Evolutionary conservation across 2,888 invertebrate species (phyloP).

Genomic region (Ectobius pallidus): DNA sequence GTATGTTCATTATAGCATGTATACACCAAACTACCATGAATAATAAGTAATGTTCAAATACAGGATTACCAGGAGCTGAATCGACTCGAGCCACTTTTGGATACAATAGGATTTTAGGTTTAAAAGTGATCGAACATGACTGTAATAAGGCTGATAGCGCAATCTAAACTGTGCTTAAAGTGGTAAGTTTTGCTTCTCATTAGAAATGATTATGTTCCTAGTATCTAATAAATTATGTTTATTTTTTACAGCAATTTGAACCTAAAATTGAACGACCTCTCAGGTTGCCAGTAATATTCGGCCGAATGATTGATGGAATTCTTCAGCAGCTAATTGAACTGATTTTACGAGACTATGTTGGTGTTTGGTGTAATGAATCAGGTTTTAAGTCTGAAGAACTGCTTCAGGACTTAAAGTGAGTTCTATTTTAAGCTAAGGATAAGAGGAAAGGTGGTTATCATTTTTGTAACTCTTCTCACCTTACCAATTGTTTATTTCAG

Average conservation of each 20-base stretch:
- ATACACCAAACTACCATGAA: too few species aligned
- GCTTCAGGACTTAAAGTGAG: conserved; percentile 70
- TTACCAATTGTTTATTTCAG: too few species aligned
- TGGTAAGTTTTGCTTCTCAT: neutral
- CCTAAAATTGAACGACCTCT: conserved; percentile 49
- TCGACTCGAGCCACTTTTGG: too few species aligned
- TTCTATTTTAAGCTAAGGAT: too few species aligned
- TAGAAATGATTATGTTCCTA: neutral
- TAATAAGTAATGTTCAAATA: too few species aligned
- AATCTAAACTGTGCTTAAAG: neutral
- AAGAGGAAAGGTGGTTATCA: too few species aligned
- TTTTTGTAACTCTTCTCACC: too few species aligned
- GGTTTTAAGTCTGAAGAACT: conserved; percentile 70
- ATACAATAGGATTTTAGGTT: too few species aligned
- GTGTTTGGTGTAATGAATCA: conserved; percentile 75
- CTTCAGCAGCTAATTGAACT: conserved; percentile 83
- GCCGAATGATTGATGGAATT: conserved; percentile 82
- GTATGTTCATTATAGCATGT: too few species aligned
- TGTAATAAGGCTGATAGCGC: too few species aligned
- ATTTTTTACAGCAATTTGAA: conserved; percentile 29
- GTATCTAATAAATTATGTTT: neutral
- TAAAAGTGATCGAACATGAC: too few species aligned
- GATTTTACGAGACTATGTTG: conserved; percentile 78
- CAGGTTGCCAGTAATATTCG: conserved; percentile 79
- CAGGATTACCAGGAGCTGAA: too few species aligned